Base-by-base conservation (phyloP, 1,140 invertebrate genomes). In the Drosophila baimaii region DNA sequence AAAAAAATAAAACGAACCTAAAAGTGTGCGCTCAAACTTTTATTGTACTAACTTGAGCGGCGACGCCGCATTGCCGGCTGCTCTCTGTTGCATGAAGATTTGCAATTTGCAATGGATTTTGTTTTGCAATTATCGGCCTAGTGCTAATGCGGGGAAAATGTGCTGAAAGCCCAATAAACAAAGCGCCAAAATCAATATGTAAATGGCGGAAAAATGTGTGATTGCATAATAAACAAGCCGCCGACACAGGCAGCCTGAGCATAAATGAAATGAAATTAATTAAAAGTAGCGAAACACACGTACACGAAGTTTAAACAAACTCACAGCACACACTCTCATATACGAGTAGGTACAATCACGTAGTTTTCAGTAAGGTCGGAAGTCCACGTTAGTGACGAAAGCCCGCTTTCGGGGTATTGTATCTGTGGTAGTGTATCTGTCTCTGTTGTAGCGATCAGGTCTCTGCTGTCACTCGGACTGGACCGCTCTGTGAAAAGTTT, bases 171-270 rank as follows among this genome's bases (percentile, higher is more conserved):
- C 64, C 66, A 88, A 88, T 86, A 88, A 89, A 73, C 84, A 86
- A 86, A 73, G 66, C 75, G 75, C 83, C 72, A 88, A 89, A 79
- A 74, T 79, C 71, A 79, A 86, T 89, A 79, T 73, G 84, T 68
- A 75, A 88, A 83, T 62, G 35, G 79, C 39, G 77, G 63, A 81
- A 71, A 82, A 65, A 76, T 78, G 55, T 78, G 55, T 79, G 82
- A 85, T 86, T 86, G 80, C 83, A 86, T 86, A 86, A 86, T 86
- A 89, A 88, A 86, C 82, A 73, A 70, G 43, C 62, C 23, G 31
- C n/a, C 8, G 13, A 35, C 31, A 33, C 29, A 68, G 39, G 23
- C 46, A 52, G 37, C 13, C 47, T 51, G 21, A 65, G 65, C 75
- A 88, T 74, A 72, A 75, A 82, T 79, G 64, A 83, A 81, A 64